Conservation (phyloP, 2,888 invertebrate genomes). For the Rhaphigaster nebulosa region DNA sequence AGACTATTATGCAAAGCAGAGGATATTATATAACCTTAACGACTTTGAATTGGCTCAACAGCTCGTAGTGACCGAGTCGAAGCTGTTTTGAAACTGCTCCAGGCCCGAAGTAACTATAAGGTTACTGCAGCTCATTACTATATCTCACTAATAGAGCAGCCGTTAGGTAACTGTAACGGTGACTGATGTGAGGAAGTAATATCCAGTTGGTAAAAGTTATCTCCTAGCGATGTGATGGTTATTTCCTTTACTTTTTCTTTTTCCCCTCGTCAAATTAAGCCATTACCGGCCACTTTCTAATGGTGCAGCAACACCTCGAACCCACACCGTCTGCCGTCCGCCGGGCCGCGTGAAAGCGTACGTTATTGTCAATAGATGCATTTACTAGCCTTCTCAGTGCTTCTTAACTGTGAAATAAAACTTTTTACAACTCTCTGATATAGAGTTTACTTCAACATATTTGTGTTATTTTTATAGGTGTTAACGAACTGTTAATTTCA, state of each 20-base stretch:
- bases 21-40: not conserved
- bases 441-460: too few relatives aligned
- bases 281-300: slow-evolving; percentile 35
- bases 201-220: not conserved
- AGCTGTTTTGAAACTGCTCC: too few relatives aligned
- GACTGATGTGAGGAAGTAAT: slow-evolving; percentile 11
- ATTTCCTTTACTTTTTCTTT: slow-evolving; percentile 13
- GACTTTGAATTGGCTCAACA: not conserved
- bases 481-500: too few relatives aligned
- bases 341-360: not conserved
- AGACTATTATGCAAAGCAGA: not conserved
- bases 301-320: not conserved
- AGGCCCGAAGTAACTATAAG: not conserved
- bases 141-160: not conserved
- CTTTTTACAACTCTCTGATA: too few relatives aligned
- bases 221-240: not conserved
- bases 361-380: not conserved
- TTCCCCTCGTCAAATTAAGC: slow-evolving; percentile 20
- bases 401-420: too few relatives aligned
- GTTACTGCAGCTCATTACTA: not conserved
- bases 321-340: not conserved
- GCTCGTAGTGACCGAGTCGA: not conserved
- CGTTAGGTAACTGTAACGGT: not conserved
- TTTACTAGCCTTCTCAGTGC: not conserved
- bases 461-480: too few relatives aligned